Evolutionary conservation across 2,113 vertebrate species (phyloP), one percentile per base, ranked within the genome.

Genomic region (Ancistrus triradiatus): DNA sequence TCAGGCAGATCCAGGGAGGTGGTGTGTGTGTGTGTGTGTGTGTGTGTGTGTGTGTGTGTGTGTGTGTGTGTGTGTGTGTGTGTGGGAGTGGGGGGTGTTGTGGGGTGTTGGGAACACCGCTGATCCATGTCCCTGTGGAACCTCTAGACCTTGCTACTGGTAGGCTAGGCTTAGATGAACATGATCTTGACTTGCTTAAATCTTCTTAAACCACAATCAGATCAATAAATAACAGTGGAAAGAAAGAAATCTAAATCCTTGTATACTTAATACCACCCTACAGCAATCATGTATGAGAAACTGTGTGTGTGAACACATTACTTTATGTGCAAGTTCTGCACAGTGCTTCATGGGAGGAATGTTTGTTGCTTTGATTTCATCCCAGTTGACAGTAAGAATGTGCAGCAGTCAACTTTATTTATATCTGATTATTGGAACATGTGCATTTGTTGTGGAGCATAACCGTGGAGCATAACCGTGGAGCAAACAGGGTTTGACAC

Each of bases 1-100:
- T 77, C 78, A 40, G 15, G 74, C 74, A 53, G 66, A 52, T 59
- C 73, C 58, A 38, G 59, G 63, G 55, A 57, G 46, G 17, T 35
- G 28, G 11, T 22, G 7, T 31, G 17, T 37, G 28, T n/a, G 50
- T 52, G 50, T 31, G 27, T 31, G 50, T 49, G 11, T 49, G 21
- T 31, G 47, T 49, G 47, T 37, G 28, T n/a, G 50, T 52, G 50
- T 31, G 27, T 31, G 50, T 49, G 11, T 49, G 21, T 31, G 47
- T 49, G 11, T 22, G 7, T 31, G 17, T 37, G 28, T n/a, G 50
- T 52, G 50, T 31, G 27, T 31, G 50, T 49, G 11, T 49, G 21
- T 31, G 47, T 49, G 47, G n/a, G n/a, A n/a, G n/a, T n/a, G n/a
- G n/a, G n/a, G n/a, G n/a, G n/a, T n/a, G n/a, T n/a, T n/a, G n/a